phyloP scores from a whole-genome alignment of 2,888 invertebrate species.

The Pterostichus niger region DNA sequence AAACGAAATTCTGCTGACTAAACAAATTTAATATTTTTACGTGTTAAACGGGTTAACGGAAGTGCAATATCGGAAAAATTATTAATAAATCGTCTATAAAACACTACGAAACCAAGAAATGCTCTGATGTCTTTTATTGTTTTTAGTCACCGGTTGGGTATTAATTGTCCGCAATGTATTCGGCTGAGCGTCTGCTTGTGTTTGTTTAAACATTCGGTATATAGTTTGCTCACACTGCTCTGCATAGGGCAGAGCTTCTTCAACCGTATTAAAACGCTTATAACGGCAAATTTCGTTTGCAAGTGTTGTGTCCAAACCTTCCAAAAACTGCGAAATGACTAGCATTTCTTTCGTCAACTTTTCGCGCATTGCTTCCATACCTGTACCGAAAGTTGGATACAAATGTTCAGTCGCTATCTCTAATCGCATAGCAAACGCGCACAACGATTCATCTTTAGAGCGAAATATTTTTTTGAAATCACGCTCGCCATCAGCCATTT shows the following conservation, averaged over 20 bases:
- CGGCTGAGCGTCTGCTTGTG: background rate
- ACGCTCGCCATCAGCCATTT: background rate
- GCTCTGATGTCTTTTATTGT: background rate
- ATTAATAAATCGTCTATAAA: no score
- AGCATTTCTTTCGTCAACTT: background rate
- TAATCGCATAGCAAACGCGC: constrained; percentile 4
- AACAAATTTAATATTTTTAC: background rate
- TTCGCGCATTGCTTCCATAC: background rate
- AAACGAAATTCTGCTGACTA: background rate
- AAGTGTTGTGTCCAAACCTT: constrained; percentile 35
- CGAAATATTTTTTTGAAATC: constrained; percentile 38
- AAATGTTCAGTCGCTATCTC: constrained; percentile 10
- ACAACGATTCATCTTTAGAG: background rate
- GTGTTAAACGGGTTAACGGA: background rate
- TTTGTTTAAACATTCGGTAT: constrained; percentile 11
- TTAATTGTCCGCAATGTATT: background rate
- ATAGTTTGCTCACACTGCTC: constrained; percentile 28
- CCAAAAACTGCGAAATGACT: constrained; percentile 29
- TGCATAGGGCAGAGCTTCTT: constrained; percentile 38
- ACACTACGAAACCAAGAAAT: no score
- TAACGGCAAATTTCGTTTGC: constrained; percentile 44
- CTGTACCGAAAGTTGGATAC: background rate
- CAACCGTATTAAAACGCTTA: constrained; percentile 42
- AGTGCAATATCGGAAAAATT: no score
- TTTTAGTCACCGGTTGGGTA: background rate